Evolutionary conservation across 2,888 invertebrate species (phyloP).

Genomic region (Sminthurinus aureus): DNA sequence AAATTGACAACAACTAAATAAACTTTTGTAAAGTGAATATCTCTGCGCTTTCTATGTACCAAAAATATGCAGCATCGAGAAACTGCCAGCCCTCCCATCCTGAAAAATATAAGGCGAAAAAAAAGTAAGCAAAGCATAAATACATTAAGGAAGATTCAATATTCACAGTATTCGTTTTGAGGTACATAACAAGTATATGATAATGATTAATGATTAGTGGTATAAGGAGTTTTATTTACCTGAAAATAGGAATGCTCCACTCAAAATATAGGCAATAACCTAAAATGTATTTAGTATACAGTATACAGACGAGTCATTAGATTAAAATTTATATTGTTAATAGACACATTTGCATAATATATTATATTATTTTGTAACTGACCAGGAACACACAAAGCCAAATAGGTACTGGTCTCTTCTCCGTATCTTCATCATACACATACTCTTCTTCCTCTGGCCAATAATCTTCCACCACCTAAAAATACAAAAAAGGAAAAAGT

Average conservation of each 20-base stretch:
- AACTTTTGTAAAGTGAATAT: too few species aligned
- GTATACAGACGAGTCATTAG: neutral
- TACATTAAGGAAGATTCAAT: too few species aligned
- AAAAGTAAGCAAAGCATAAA: too few species aligned
- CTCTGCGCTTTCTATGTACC: too few species aligned
- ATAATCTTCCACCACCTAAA: constrained; percentile 34
- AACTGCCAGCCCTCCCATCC: constrained; percentile 63
- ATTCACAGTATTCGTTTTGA: too few species aligned
- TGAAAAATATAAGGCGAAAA: too few species aligned
- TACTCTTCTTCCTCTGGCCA: constrained; percentile 50
- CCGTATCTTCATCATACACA: constrained; percentile 54
- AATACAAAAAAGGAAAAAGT: neutral
- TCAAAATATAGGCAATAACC: constrained; percentile 41
- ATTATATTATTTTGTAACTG: neutral
- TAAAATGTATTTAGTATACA: neutral
- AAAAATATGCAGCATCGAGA: constrained; percentile 90
- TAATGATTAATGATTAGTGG: too few species aligned
- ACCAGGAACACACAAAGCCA: constrained; percentile 53
- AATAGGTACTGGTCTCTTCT: constrained; percentile 54
- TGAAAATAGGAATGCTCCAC: constrained; percentile 47
- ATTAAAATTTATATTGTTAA: neutral
- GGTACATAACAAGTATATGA: too few species aligned
- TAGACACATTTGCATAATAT: too few species aligned
- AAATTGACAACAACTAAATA: too few species aligned
- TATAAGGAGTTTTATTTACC: too few species aligned